Conservation (phyloP, 2,113 vertebrate species). For the Theristicus caerulescens region DNA sequence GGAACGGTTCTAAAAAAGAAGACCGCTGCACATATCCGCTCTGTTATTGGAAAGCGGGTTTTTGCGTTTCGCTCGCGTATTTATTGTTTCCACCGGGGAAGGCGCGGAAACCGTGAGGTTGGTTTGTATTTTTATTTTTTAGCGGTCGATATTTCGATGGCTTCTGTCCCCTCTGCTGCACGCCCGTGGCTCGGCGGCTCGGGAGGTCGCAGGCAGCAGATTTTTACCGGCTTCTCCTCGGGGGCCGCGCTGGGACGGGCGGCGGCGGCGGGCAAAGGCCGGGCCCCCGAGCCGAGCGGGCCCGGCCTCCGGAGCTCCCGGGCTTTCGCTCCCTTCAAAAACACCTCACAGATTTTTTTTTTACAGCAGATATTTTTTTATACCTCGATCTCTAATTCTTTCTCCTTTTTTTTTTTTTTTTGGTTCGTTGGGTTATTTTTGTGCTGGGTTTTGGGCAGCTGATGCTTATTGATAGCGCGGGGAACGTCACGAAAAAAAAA, state of each 20-base stretch:
- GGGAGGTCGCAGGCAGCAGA: neutral
- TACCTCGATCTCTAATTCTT: neutral
- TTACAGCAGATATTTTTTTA: neutral
- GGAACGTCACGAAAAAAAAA: rapidly evolving
- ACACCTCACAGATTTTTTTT: neutral
- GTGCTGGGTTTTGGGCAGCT: neutral
- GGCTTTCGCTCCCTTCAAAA: neutral
- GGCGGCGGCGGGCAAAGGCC: no score
- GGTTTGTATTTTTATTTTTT: neutral
- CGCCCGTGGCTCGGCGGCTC: no score
- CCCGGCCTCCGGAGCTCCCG: neutral
- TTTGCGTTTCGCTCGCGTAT: rapidly evolving
- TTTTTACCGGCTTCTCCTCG: neutral
- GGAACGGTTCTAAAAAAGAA: neutral
- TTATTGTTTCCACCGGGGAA: neutral
- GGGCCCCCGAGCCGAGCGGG: neutral
- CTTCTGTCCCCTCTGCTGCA: neutral
- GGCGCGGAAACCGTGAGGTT: neutral
- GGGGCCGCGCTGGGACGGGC: neutral
- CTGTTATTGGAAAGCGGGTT: neutral
- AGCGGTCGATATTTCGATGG: neutral
- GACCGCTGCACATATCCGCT: rapidly evolving
- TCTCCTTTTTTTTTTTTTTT: rapidly evolving
- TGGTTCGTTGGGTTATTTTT: neutral
- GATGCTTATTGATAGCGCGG: neutral